Percentiles rank a stretch among this genome's conserved stretches.
Evolutionary conservation across 1,140 invertebrate species (phyloP).

Genomic region (Scaptodrosophila lebanonensis): DNA sequence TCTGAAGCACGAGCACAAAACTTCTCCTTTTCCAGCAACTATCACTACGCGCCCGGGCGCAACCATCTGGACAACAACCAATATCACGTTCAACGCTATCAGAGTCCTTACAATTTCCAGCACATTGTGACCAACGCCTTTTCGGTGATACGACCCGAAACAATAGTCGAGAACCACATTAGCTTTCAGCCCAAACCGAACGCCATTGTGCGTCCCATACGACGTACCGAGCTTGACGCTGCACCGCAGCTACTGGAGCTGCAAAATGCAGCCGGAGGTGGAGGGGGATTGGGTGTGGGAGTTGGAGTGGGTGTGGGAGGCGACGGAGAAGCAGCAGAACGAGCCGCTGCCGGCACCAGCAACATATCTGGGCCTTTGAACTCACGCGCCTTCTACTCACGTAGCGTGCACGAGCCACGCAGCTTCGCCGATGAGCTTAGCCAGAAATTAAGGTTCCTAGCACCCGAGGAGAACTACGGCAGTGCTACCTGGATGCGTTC

Average conservation of each 20-base stretch:
- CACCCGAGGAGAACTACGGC: conserved; percentile 59
- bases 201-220: conserved; percentile 78
- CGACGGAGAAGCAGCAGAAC: conserved; percentile 14
- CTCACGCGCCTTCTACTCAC: conserved; percentile 46
- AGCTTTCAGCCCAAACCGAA: conserved; percentile 26
- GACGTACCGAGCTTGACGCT: conserved; percentile 49
- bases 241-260: background rate
- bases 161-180: conserved; percentile 39
- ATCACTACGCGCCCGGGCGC: conserved; percentile 61
- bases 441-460: conserved; percentile 61
- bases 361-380: conserved; percentile 22
- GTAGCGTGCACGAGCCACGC: conserved; percentile 56
- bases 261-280: background rate
- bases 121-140: conserved; percentile 64
- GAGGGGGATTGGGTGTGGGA: background rate
- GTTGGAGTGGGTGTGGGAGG: conserved; percentile 6
- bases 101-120: conserved; percentile 54
- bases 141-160: conserved; percentile 55
- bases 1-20: conserved; percentile 38
- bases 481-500: conserved; percentile 12
- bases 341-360: conserved; percentile 3
- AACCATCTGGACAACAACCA: conserved; percentile 12
- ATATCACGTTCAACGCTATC: conserved; percentile 51
- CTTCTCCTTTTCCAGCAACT: conserved; percentile 67
- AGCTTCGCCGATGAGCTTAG: conserved; percentile 70